Conservation (phyloP, 2,113 vertebrate species). For the Pedetes capensis region DNA sequence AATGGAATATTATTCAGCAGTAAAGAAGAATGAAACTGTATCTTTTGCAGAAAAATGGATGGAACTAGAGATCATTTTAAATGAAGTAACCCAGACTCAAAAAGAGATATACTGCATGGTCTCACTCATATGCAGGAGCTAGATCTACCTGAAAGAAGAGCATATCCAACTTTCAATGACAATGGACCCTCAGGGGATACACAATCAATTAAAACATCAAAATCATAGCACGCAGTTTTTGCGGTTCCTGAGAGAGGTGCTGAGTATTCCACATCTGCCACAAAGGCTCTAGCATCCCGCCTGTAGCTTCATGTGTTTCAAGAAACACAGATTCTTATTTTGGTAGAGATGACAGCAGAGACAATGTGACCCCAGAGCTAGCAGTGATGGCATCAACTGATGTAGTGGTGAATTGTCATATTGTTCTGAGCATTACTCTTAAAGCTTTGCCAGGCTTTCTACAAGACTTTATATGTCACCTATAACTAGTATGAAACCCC, state of each 20-base stretch:
- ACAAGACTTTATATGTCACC: neutral
- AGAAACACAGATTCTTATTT: neutral
- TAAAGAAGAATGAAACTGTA: too few species aligned
- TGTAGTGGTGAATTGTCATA: neutral
- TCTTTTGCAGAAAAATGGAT: too few species aligned
- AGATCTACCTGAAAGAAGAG: too few species aligned
- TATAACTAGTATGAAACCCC: neutral
- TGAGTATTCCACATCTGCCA: neutral
- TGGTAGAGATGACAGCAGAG: neutral
- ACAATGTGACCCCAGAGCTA: neutral
- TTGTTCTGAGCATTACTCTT: neutral
- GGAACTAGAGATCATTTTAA: too few species aligned
- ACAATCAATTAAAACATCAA: neutral
- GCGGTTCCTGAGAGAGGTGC: neutral
- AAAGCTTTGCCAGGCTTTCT: neutral
- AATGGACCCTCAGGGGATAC: neutral
- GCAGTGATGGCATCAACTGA: neutral
- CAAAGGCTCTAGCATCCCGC: neutral
- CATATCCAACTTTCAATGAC: neutral
- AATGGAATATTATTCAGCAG: too few species aligned
- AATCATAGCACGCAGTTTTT: neutral
- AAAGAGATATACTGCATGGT: too few species aligned
- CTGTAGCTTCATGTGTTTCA: neutral
- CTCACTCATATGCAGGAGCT: too few species aligned
- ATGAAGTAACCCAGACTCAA: too few species aligned